Evolutionary conservation across 2,797 vertebrate species (phyloP).

Genomic region (Coreius guichenoti): DNA sequence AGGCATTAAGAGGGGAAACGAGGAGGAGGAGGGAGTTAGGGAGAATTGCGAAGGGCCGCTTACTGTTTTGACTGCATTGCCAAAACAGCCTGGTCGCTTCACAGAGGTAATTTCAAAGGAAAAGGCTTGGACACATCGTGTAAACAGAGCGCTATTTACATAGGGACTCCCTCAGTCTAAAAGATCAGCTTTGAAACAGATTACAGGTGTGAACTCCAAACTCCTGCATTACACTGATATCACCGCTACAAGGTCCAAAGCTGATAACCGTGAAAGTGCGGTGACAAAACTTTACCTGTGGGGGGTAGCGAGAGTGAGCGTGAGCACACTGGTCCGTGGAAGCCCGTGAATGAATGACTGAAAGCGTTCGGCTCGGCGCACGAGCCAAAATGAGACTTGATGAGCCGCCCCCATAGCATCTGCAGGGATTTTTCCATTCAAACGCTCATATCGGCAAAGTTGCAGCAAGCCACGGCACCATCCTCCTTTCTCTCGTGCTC

Average conservation of each 20-base stretch:
- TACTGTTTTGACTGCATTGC: constrained; percentile 43
- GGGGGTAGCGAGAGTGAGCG: constrained; percentile 27
- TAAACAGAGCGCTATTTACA: constrained; percentile 46
- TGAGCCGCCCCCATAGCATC: constrained; percentile 51
- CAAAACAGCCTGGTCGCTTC: constrained; percentile 42
- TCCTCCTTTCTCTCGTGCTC: constrained; percentile 33
- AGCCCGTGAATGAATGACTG: constrained; percentile 47
- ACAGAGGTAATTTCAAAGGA: constrained; percentile 48
- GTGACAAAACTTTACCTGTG: constrained; percentile 65
- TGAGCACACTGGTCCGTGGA: constrained; percentile 13
- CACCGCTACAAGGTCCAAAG: constrained; percentile 7
- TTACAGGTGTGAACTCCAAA: constrained; percentile 42
- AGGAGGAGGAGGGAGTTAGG: neutral
- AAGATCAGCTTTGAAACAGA: constrained; percentile 29
- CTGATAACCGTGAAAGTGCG: constrained; percentile 67
- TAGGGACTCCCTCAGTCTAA: constrained; percentile 48
- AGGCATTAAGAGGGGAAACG: constrained; percentile 7
- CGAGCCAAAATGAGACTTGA: constrained; percentile 48
- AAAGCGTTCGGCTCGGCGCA: constrained; percentile 21
- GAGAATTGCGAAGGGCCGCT: neutral
- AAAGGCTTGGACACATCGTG: constrained; percentile 37
- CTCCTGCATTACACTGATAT: constrained; percentile 41
- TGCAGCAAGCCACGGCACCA: constrained; percentile 29
- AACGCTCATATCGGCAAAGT: constrained; percentile 46
- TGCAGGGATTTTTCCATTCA: constrained; percentile 52